Evolutionary conservation across 1,140 invertebrate species (phyloP), one percentile per base, ranked within the genome.

Genomic region (Apocrypta bakeri): DNA sequence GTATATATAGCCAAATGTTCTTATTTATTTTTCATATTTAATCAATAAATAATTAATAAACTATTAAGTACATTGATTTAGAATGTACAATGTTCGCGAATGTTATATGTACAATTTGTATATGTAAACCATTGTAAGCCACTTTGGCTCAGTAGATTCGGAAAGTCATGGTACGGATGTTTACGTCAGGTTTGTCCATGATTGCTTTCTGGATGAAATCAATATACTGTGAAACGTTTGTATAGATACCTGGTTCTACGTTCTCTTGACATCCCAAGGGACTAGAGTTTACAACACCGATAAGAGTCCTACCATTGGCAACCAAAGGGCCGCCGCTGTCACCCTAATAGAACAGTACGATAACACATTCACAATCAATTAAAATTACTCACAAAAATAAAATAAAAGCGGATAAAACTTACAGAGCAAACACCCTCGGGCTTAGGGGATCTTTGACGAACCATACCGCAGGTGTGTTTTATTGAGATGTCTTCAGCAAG

Each of bases 281-380:
- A 61, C 74, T 76, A 56, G 25, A 31, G 27, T 56, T 76, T 3
- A 76, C 56, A 11, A 76, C 48, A 29, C 74, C 74, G 11, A 76
- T 76, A 17, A 76, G 25, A 27, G 21, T 29, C 1, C 8, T 1
- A 12, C 27, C 56, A 3, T 29, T 21, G 48, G 17, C 56, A 17
- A 76, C 74, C 0, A 76, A 24, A 21, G 74, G 74, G 25, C 48
- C 74, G 29, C 74, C 74, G 29, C 74, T 76, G 74, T 76, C 74
- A 76, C 74, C 74, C 74, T 76, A 24, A n/a, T 24, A 25, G 2
- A 74, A 25, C 24, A 74, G 29, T 1, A 42, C 37, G 24, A 74
- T 9, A 12, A 48, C 11, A 42, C 25, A 11, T 25, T 48, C 37
- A 24, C n/a, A 6, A 74, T 74, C 24, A 27, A 48, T 42, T 37